Base-by-base conservation (phyloP, 2,888 invertebrate species). In the Himalopsyche anomala region DNA sequence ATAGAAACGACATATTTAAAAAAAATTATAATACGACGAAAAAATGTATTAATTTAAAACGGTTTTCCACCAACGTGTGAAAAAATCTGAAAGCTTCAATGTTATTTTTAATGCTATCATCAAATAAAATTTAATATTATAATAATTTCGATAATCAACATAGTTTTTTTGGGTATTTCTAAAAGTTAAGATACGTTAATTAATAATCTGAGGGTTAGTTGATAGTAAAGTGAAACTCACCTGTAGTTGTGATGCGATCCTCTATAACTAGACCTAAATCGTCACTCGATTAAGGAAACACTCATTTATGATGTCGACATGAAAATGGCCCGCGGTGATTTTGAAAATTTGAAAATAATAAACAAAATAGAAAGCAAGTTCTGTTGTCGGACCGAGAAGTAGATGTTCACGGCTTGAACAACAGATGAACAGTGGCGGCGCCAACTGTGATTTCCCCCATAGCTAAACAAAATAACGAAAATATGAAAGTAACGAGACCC, bases 401-500 rank as follows among this genome's bases (percentile, higher is more conserved):
- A 85, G 87, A 62, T 84, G 87, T 82, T 69, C 80, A 81, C 87
- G 56, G 81, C 82, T 83, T 85, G 87, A 82, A 79, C 81, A 54
- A 79, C 84, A 38, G 84, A 62, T 81, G 80, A 45, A 82, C 85
- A 87, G 84, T 84, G 84, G 55, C 19, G 79, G 74, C 54, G 40
- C 55, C 17, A 28, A 11, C 54, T 8, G 28, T 51, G 62, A 56
- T 69, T 86, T 87, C 84, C 74, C 51, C 69, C 62, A 80, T 55
- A 87, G 86, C 87, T 86, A 87, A 81, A 86, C 87, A 83, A 82
- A 74, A 19, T 69, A 55, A 74, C 56, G 62, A 56, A 55, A 84
- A 82, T 82, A 82, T 84, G 87, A 87, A 87, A 87, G 87, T 87
- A 79, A 82, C 56, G 84, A 38, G 56, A 84, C 80, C 28, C 69